phyloP scores from a whole-genome alignment of 2,888 invertebrate genomes.

The Orchestes rusci region DNA sequence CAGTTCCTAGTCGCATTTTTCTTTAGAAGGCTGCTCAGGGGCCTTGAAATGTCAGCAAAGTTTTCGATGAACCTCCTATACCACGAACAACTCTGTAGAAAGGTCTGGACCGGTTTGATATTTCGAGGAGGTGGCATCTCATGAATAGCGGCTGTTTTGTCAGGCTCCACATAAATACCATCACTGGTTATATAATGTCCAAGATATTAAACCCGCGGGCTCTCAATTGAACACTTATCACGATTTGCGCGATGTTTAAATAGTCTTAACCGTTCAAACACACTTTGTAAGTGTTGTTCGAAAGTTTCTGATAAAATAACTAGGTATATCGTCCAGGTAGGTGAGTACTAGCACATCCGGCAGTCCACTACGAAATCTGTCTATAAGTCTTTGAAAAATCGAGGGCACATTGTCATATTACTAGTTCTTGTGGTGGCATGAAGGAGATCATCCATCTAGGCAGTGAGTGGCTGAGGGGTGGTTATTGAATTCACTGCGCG shows the following conservation, averaged over 20 bases:
- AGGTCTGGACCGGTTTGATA: constrained; percentile 23
- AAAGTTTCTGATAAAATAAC: constrained; percentile 1
- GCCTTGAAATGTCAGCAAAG: constrained; percentile 24
- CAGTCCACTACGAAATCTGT: background rate
- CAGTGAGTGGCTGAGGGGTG: constrained; percentile 20
- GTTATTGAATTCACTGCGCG: constrained; percentile 26
- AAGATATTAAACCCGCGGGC: constrained; percentile 23
- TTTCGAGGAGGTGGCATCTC: constrained; percentile 16
- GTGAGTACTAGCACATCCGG: background rate
- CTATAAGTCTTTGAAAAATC: background rate
- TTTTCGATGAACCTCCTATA: constrained; percentile 2
- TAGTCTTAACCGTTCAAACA: background rate
- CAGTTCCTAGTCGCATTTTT: constrained; percentile 19
- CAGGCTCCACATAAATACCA: constrained; percentile 13
- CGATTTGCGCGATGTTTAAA: constrained; percentile 21
- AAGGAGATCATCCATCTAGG: constrained; percentile 1
- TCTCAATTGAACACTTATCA: constrained; percentile 27
- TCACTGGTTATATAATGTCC: constrained; percentile 25
- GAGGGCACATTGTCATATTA: constrained; percentile 12
- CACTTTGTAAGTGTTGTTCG: constrained; percentile 1
- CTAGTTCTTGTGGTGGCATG: constrained; percentile 9
- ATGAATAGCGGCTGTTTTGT: constrained; percentile 24
- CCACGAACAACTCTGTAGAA: constrained; percentile 25
- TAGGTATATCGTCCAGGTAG: background rate
- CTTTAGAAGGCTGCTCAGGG: constrained; percentile 23